A percentile compares a stretch with the other conserved stretches of the same genome.
Evolutionary conservation across 1,140 invertebrate species (phyloP).

Genomic region (Aporrectodea caliginosa): DNA sequence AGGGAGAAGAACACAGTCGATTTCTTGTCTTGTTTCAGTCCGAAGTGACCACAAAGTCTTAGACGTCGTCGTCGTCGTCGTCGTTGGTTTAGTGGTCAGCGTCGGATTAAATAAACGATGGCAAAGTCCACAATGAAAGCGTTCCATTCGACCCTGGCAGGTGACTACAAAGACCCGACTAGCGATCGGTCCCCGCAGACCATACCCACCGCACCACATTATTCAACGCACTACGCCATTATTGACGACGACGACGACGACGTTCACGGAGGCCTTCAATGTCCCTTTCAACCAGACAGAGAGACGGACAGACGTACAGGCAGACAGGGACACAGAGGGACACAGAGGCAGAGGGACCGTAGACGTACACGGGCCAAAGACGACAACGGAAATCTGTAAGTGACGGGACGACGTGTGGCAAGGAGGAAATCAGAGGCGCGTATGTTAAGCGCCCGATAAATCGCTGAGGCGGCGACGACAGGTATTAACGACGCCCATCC

Average conservation of each 20-base stretch:
- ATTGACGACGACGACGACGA: background rate
- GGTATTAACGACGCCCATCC: background rate
- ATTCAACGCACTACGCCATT: background rate
- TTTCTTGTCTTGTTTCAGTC: too few species aligned
- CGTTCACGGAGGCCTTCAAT: background rate
- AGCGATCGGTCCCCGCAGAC: background rate
- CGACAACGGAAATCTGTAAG: too few species aligned
- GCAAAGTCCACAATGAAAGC: background rate
- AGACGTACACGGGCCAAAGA: too few species aligned
- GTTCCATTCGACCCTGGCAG: background rate
- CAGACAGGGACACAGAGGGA: background rate
- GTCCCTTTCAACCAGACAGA: too few species aligned
- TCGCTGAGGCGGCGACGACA: background rate
- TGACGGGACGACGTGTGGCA: background rate
- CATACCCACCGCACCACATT: background rate
- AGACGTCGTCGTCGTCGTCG: background rate
- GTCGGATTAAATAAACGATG: background rate
- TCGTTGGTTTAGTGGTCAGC: background rate
- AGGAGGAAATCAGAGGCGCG: background rate
- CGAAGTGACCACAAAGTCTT: background rate
- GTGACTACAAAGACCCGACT: background rate
- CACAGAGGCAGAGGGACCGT: background rate
- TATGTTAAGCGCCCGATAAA: background rate
- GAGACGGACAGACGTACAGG: background rate
- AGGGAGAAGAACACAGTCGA: too few species aligned